Conservation (phyloP, 64 coral and sea anemone species). For the Acropora yongei region DNA sequence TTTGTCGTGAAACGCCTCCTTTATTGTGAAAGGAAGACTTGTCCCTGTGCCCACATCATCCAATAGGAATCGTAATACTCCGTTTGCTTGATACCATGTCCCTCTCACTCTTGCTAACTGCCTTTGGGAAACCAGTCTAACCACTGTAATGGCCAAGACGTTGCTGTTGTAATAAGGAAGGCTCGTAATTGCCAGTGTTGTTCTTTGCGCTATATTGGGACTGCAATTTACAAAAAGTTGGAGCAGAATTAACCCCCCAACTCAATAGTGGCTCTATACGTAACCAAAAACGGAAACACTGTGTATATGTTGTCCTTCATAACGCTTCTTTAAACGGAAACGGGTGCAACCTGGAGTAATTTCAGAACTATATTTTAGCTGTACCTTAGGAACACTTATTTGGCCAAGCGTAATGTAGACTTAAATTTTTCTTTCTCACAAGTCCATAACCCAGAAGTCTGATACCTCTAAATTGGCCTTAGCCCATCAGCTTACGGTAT, state of each 20-base stretch:
- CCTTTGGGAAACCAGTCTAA: neutral
- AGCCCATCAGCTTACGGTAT: too few relatives aligned
- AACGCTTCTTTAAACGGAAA: too few relatives aligned
- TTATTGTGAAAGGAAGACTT: neutral
- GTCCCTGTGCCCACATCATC: neutral
- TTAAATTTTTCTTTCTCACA: too few relatives aligned
- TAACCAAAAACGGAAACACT: too few relatives aligned
- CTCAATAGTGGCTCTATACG: too few relatives aligned
- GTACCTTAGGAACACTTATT: too few relatives aligned
- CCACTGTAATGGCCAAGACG: neutral
- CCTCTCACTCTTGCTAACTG: neutral
- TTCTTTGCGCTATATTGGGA: neutral
- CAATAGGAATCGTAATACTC: neutral
- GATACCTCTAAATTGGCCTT: too few relatives aligned
- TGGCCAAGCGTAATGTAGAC: too few relatives aligned
- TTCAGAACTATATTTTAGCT: too few relatives aligned
- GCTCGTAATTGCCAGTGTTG: neutral
- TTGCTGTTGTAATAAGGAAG: neutral
- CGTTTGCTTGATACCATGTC: neutral
- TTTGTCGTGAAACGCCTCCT: neutral
- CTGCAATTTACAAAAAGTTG: neutral
- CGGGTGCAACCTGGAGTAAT: too few relatives aligned
- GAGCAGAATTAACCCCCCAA: neutral
- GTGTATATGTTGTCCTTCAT: too few relatives aligned
- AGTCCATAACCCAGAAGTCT: too few relatives aligned